Conservation (phyloP, 1,140 invertebrate species). For the Atta cephalotes region DNA sequence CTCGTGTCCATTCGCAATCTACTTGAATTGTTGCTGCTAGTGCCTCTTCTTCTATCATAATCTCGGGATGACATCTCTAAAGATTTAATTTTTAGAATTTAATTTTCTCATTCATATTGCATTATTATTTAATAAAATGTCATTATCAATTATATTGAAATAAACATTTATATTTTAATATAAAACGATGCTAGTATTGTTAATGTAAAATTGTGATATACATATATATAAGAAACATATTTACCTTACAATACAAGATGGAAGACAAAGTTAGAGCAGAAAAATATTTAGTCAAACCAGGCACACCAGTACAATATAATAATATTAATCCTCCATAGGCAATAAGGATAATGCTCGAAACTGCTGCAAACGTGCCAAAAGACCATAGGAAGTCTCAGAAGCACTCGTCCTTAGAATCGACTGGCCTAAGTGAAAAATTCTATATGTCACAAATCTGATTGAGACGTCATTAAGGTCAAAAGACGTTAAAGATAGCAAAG, state of each 20-base stretch:
- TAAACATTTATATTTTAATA: background rate
- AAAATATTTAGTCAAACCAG: slow-evolving; percentile 58
- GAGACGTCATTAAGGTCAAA: slow-evolving; percentile 46
- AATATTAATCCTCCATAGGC: slow-evolving; percentile 83
- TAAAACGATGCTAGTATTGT: background rate
- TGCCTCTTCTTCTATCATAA: slow-evolving; percentile 83
- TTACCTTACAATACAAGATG: slow-evolving; percentile 61
- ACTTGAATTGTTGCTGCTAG: slow-evolving; percentile 80
- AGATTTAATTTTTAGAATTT: slow-evolving; percentile 10
- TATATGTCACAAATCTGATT: slow-evolving; percentile 69
- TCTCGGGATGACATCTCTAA: slow-evolving; percentile 83
- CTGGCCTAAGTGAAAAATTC: slow-evolving; percentile 75
- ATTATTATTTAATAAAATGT: background rate
- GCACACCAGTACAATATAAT: slow-evolving; percentile 69
- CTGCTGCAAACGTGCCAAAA: slow-evolving; percentile 51
- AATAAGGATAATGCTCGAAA: slow-evolving; percentile 72
- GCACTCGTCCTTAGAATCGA: slow-evolving; percentile 68
- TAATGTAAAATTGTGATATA: background rate
- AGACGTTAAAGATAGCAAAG: slow-evolving; percentile 67
- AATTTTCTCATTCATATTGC: background rate
- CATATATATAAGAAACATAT: background rate
- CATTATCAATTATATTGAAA: background rate
- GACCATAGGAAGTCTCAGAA: slow-evolving; percentile 65
- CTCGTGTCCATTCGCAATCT: slow-evolving; percentile 85
- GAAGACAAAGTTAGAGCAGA: slow-evolving; percentile 40